Evolutionary conservation across 2,797 vertebrate species (phyloP).

Genomic region (Argya squamiceps): DNA sequence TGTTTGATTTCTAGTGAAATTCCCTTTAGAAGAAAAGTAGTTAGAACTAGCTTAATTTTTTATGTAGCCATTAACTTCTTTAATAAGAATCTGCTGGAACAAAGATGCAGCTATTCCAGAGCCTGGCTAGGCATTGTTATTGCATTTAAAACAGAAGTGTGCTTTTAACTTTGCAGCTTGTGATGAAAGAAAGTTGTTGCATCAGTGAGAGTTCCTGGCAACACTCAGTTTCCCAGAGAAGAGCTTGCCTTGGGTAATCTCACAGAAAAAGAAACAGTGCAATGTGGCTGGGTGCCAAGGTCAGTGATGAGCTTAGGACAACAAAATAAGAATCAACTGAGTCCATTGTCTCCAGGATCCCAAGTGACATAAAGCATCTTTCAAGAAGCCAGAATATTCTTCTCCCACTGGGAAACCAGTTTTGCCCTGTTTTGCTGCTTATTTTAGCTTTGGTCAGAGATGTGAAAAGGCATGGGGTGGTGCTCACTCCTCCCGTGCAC

Average conservation of each 20-base stretch:
- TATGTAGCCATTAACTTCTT: neutral
- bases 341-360: neutral
- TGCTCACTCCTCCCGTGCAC: neutral
- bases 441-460: neutral
- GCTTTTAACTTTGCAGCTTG: neutral
- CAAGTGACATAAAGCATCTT: neutral
- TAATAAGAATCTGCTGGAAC: neutral
- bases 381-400: neutral
- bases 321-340: neutral
- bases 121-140: fast-evolving
- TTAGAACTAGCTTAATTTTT: neutral
- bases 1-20: neutral
- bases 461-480: neutral
- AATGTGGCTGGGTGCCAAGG: neutral
- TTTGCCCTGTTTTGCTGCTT: neutral
- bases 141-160: neutral
- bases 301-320: neutral
- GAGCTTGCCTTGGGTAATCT: neutral
- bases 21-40: neutral
- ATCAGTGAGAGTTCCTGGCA: neutral
- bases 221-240: neutral
- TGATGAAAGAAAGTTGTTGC: neutral
- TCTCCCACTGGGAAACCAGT: neutral
- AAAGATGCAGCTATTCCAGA: neutral
- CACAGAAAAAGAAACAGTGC: neutral